Base-by-base conservation (phyloP, 2,888 invertebrate species). In the Monopis laevigella region DNA sequence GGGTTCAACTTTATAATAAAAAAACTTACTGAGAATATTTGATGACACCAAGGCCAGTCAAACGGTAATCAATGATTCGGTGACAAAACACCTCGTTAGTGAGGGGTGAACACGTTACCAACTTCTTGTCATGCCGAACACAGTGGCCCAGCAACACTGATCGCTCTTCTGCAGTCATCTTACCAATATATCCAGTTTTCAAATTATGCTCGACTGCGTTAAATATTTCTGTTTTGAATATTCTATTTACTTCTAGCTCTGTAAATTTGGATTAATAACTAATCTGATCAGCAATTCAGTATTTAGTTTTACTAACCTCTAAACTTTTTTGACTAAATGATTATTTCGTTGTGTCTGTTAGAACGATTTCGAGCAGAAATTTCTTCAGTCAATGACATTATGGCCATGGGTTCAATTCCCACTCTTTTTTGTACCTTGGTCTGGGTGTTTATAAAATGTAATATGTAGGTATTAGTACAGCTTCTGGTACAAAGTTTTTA, bases 181-280 rank as follows among this genome's bases (percentile, higher is more conserved):
- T 63, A 28, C 54, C 54, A 38, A 77, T 59, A 41, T 69, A 74
- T 10, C 51, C 58, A 0, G 77, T 74, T 43, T 65, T 60, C 34
- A 75, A 44, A 1, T 54, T 68, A 51, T 85, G 84, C 51, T 82
- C 77, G 8, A 82, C 75, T 0, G 73, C 67, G 53, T 86, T 88
- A 53, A 85, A 88, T 47, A 77, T 70, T 42, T 84, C 82, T 0
- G 84, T 83, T 54, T 87, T 82, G 49, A 87, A 80, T 38, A 87
- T 48, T 42, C 87, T 72, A 53, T 86, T 82, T 27, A 84, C 58
- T 71, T 88, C 88, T 43, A 84, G 52, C 60, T 87, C 88, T 87
- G 53, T 41, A 45, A 46, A 45, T 24, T 24, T 7, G 10, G 10
- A 24, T 24, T 24, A 24, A 24, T 7, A 24, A 24, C 6, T n/a